A percentile compares a stretch with the other conserved stretches of the same genome.
These are phyloP conservation scores for Anoplius nigerrimus DNA, from an alignment of 2,888 invertebrate genomes.

Conservation along the genomic window DNA sequence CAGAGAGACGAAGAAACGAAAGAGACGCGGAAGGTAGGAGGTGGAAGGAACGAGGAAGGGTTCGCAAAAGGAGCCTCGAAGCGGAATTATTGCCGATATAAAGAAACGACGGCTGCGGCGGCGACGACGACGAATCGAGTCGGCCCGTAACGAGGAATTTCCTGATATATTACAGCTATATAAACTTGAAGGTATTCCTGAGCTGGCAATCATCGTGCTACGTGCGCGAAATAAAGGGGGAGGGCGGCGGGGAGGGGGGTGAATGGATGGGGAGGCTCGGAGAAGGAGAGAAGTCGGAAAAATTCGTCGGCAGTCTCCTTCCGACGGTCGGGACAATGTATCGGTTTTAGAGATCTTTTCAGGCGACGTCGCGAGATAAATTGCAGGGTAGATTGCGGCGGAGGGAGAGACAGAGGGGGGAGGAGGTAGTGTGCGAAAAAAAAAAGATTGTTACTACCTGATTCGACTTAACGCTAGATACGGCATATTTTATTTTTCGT, in stretches of 20 bases:
- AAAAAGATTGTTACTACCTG: no score
- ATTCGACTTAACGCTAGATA: no score
- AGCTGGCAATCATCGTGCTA: constrained; percentile 29
- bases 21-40: no score
- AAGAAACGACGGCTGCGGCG: neutral
- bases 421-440: no score
- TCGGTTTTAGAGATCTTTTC: no score
- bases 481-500: no score
- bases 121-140: constrained; percentile 20
- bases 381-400: no score
- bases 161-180: constrained; percentile 36
- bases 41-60: no score
- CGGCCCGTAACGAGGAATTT: constrained; percentile 41
- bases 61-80: neutral
- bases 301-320: neutral
- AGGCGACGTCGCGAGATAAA: no score
- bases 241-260: constrained; percentile 18
- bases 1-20: no score
- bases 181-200: constrained; percentile 39
- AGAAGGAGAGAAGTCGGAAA: neutral
- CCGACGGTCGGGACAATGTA: no score
- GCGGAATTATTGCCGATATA: neutral
- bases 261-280: neutral
- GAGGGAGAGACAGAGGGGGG: no score
- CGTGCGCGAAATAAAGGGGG: constrained; percentile 41